These are phyloP conservation scores for Lepidotrigona ventralis DNA, from an alignment of 1,140 invertebrate species.

Conservation along the genomic window DNA sequence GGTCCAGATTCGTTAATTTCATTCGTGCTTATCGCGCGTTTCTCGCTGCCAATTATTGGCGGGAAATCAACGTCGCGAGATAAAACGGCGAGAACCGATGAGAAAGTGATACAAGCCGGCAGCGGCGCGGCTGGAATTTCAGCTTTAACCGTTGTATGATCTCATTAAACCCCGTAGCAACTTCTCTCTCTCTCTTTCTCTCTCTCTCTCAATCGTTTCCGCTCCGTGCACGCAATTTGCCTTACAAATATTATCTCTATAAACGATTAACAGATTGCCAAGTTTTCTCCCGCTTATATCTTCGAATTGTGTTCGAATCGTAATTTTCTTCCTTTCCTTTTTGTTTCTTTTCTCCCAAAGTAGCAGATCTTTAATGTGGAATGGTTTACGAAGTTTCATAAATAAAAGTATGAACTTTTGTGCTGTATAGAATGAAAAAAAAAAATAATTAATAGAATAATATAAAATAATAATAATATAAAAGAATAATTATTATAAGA, in stretches of 20 bases:
- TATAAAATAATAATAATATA: no score
- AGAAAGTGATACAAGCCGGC: not conserved
- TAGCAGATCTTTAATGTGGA: no score
- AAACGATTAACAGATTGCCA: constrained; percentile 22
- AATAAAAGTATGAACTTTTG: no score
- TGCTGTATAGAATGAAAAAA: no score
- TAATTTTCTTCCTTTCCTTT: not conserved
- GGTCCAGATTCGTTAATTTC: not conserved
- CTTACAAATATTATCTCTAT: constrained; percentile 30
- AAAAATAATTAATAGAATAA: no score
- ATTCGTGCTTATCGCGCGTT: not conserved
- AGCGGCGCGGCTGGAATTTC: not conserved
- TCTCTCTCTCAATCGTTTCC: not conserved
- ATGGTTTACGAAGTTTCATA: no score
- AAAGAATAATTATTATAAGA: no score
- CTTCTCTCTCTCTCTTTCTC: no score
- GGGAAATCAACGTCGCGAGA: not conserved
- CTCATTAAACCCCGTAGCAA: not conserved
- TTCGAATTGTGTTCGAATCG: not conserved
- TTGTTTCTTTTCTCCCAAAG: no score
- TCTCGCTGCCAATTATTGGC: not conserved
- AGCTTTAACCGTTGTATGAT: not conserved
- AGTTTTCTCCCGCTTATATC: not conserved
- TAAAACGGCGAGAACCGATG: not conserved
- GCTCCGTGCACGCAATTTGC: not conserved